Evolutionary conservation across 2,113 vertebrate species (phyloP).

Genomic region (Isichthys henryi): DNA sequence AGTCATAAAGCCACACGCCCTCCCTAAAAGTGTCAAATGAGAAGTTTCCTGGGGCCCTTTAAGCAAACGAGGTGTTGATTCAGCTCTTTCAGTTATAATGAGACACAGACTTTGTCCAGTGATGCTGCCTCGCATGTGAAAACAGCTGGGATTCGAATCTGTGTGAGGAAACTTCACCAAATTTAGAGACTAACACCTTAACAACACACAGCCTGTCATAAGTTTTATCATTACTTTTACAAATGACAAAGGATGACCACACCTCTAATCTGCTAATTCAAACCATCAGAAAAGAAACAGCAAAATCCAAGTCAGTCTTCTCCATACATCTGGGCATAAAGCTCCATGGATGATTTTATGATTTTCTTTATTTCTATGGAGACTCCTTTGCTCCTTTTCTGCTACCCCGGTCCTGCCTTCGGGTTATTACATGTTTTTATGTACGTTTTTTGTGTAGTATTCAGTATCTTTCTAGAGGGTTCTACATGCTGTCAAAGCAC

Average conservation of each 20-base stretch:
- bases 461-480: not conserved
- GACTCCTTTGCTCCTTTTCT: not conserved
- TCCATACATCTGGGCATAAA: not conserved
- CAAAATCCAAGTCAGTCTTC: not conserved
- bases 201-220: not conserved
- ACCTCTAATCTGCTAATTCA: not conserved
- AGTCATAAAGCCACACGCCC: not conserved
- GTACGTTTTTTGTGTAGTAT: not conserved
- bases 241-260: not conserved
- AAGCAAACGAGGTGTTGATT: not conserved
- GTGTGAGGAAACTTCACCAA: not conserved
- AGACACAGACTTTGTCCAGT: not conserved
- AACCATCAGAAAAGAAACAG: not conserved
- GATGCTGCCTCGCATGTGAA: not conserved
- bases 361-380: not conserved
- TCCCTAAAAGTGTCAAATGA: not conserved
- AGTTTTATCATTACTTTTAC: not conserved
- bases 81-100: not conserved
- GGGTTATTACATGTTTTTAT: not conserved
- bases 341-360: not conserved
- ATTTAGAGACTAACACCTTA: not conserved
- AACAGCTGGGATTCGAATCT: not conserved
- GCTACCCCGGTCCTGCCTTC: not conserved
- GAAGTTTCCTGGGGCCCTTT: not conserved
- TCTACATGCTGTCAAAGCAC: not conserved